phyloP scores from a whole-genome alignment of 64 coral and sea anemone species.

The Pocillopora verrucosa region DNA sequence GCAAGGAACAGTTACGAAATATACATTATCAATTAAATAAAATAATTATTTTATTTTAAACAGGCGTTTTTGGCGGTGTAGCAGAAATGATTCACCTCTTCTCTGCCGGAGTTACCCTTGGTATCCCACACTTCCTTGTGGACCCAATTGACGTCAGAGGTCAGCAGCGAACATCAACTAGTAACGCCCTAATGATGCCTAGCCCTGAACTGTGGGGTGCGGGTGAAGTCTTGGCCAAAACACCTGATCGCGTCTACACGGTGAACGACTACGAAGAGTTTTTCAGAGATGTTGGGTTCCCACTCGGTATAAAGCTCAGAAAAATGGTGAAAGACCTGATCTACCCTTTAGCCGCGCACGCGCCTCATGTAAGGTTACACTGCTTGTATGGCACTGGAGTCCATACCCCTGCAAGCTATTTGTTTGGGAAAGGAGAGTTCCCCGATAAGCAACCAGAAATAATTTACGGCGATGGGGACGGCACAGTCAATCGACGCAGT shows the following conservation, averaged over 20 bases:
- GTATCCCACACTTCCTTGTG: slow-evolving; percentile 54
- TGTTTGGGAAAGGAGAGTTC: slow-evolving; percentile 65
- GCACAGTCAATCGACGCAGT: slow-evolving; percentile 69
- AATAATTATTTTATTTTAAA: neutral
- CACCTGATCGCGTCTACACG: slow-evolving; percentile 57
- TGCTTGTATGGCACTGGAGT: slow-evolving; percentile 75
- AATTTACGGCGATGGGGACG: slow-evolving; percentile 64
- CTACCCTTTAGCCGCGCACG: slow-evolving; percentile 45
- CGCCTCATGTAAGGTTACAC: slow-evolving; percentile 64
- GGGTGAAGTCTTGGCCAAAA: slow-evolving; percentile 71
- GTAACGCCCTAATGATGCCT: slow-evolving; percentile 75
- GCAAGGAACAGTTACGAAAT: no score
- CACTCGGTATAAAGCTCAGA: slow-evolving; percentile 41
- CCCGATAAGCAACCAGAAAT: slow-evolving; percentile 65
- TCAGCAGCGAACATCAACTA: slow-evolving; percentile 65
- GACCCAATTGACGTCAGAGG: slow-evolving; percentile 70
- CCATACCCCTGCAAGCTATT: slow-evolving; percentile 52
- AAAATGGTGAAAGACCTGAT: slow-evolving; percentile 45
- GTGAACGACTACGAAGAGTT: slow-evolving; percentile 66
- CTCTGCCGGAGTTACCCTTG: slow-evolving; percentile 65
- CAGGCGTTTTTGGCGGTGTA: slow-evolving; percentile 73
- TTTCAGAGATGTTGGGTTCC: slow-evolving; percentile 71
- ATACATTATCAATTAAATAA: no score
- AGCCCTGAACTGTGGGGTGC: slow-evolving; percentile 72
- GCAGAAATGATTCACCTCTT: slow-evolving; percentile 53